Conservation (phyloP, 2,113 vertebrate genomes). For the Sebastes fasciatus region DNA sequence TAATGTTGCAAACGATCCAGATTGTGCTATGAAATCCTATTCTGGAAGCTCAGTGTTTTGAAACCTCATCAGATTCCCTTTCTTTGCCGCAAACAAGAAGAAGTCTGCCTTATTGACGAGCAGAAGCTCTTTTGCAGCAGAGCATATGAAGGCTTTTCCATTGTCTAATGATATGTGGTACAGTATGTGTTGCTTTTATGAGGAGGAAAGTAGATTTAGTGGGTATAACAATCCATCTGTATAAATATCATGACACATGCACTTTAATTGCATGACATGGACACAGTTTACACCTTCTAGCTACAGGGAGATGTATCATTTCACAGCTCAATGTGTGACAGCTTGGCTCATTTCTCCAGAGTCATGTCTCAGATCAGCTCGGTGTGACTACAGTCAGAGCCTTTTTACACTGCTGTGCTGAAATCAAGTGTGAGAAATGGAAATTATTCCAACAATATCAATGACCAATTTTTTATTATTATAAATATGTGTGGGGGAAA, state of each 20-base stretch:
- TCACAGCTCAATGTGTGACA: constrained; percentile 25
- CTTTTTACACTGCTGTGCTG: not conserved
- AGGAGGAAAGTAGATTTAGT: not conserved
- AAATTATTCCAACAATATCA: not conserved
- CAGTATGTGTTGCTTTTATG: not conserved
- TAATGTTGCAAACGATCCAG: constrained; percentile 2
- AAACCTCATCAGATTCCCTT: not conserved
- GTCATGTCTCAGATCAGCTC: not conserved
- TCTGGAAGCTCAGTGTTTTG: not conserved
- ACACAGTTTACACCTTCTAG: not conserved
- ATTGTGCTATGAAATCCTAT: not conserved
- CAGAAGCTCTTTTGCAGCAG: not conserved
- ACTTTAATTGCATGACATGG: not conserved
- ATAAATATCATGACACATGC: constrained; percentile 8
- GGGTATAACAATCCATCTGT: not conserved
- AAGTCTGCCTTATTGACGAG: not conserved
- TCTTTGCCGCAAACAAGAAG: not conserved
- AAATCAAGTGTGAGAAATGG: not conserved
- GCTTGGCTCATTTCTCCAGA: constrained; percentile 16
- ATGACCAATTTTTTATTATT: not conserved
- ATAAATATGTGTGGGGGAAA: not conserved
- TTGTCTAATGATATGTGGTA: not conserved
- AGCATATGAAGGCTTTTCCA: constrained; percentile 9
- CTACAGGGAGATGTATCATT: not conserved
- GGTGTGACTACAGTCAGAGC: not conserved